Percentiles rank a stretch among this genome's conserved stretches.
phyloP scores from a whole-genome alignment of 2,113 vertebrate genomes.

The Triplophysa dalaica region DNA sequence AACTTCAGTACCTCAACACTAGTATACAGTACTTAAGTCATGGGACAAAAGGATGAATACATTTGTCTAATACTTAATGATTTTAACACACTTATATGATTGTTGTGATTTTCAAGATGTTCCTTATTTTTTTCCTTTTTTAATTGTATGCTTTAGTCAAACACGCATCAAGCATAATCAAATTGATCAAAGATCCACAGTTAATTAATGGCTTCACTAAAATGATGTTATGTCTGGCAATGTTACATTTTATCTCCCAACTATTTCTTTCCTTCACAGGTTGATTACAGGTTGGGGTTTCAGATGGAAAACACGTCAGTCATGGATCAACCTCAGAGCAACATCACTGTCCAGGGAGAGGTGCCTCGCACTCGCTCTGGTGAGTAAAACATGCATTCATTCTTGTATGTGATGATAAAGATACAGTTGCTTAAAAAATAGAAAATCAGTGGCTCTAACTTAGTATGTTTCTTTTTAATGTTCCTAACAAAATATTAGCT shows the following conservation, averaged over 20 bases:
- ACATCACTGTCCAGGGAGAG: conserved; percentile 90
- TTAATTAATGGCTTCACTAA: neutral
- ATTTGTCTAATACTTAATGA: no score
- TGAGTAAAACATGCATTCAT: conserved; percentile 58
- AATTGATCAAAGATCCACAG: neutral
- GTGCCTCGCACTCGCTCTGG: conserved; percentile 89
- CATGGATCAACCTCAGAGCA: conserved; percentile 88
- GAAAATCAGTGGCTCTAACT: no score
- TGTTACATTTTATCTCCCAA: neutral
- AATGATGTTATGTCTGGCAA: neutral
- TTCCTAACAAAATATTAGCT: neutral
- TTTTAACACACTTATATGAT: no score
- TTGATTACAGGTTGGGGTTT: conserved; percentile 93
- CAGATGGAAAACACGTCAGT: conserved; percentile 86
- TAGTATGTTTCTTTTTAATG: no score
- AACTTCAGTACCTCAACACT: no score
- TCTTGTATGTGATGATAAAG: neutral
- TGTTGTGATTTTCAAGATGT: no score
- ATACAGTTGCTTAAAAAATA: no score
- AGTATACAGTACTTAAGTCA: no score
- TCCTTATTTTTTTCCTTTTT: no score
- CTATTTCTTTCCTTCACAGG: conserved; percentile 68
- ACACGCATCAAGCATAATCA: no score
- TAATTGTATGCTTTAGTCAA: no score
- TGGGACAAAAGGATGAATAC: no score